Evolutionary conservation across 2,888 invertebrate genomes (phyloP), one percentile per base, ranked within the genome.

Genomic region (Drosophila putrida): DNA sequence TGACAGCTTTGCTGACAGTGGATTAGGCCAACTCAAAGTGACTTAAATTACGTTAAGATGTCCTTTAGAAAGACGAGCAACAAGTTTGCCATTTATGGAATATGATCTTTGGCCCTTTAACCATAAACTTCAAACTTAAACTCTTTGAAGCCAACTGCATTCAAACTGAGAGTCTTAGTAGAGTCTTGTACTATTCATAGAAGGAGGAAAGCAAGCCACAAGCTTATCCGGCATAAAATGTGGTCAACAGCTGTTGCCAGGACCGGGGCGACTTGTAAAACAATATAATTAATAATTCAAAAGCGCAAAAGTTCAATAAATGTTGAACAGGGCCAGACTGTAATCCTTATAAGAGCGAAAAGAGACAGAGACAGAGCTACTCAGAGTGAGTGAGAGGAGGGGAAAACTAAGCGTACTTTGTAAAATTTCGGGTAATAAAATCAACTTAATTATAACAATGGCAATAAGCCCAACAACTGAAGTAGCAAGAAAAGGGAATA

Each of bases 251-350:
- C 76, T 75, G 75, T 61, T 67, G 62, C 64, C 20, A 28, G 13
- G 20, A 36, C 15, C 31, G 28, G 44, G 27, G 28, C 61, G 62
- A 68, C 68, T 80, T 80, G 77, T 78, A 68, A 70, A 80, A 79
- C 79, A 75, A 75, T 76, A 75, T 71, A 73, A 78, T 78, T 75
- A 85, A 79, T 87, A 82, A 87, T 87, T 76, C 58, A 72, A 69
- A 61, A 73, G 85, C 63, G 57, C 54, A 71, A 81, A 83, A 85
- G 88, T 88, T 83, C 83, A 82, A 85, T 85, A 80, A 82, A 78
- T 68, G 73, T 47, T 64, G 27, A 61, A 51, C 35, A 44, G 54
- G 35, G 50, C 41, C 53, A 51, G 35, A 49, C 50, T 25, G 63
- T 43, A 70, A 60, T 59, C 51, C 61, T 53, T 49, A 51, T 59